Base-by-base conservation (phyloP, 1,140 invertebrate genomes). In the Megalonaias nervosa region DNA sequence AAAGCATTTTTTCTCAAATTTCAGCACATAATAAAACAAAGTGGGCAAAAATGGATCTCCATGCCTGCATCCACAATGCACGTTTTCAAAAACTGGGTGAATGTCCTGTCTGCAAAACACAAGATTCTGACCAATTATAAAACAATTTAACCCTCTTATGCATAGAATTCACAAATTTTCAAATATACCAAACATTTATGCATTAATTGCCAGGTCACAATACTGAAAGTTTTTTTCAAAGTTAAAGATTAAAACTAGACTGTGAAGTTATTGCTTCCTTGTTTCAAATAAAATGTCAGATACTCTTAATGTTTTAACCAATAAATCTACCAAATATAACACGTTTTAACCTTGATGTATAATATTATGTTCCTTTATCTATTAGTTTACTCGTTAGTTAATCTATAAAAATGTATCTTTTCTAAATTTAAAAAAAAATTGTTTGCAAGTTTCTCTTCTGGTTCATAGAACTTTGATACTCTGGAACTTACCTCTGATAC, bases 201-300 rank as follows among this genome's bases (percentile, higher is more conserved):
- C 14, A 79, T 57, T 56, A 76, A 75, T 19, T 19, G 5, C 77
- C 70, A 73, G 19, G 74, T 67, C 0, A 82, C 16, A 19, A 71
- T 72, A 64, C 77, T 74, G 64, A 81, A 78, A 31, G 72, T 70
- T 64, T 76, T 31, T 77, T 73, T 74, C 75, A 77, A 81, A 82
- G 56, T 82, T 77, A 57, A 83, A 71, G 0, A 73, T 26, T 14
- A 77, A 16, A n/a, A 82, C 31, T 13, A 83, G 21, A 16, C 79
- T 76, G 21, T 72, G 73, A 4, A 71, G 68, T 26, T 83, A 21
- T 31, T 71, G 19, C 58, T 76, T 56, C 61, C 79, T 78, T 60
- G 78, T 74, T 58, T 38, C 31, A 17, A 66, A 21, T 17, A 79
- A 17, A 21, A 82, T 68, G 31, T 82, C 77, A 77, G 77, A 82